phyloP scores from a whole-genome alignment of 2,888 invertebrate species.

The Megaustenia siamemsis region DNA sequence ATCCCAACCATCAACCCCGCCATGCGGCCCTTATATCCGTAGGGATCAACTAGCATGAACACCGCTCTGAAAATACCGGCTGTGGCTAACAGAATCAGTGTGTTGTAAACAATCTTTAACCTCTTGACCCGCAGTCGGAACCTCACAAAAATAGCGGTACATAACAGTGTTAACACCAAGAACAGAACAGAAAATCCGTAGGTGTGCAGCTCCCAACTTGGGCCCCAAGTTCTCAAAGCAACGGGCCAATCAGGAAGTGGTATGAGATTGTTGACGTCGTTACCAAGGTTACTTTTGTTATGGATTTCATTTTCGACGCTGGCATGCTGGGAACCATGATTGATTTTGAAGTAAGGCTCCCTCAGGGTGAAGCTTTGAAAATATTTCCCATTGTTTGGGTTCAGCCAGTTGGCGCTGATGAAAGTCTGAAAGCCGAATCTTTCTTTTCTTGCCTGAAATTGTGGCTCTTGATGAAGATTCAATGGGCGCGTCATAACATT shows the following conservation, averaged over 20 bases:
- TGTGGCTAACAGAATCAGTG: slow-evolving; percentile 83
- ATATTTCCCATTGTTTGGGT: background rate
- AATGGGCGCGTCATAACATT: slow-evolving; percentile 38
- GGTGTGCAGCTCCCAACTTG: slow-evolving; percentile 83
- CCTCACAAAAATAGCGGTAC: slow-evolving; percentile 83
- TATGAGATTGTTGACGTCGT: slow-evolving; percentile 32
- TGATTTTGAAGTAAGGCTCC: too few species aligned
- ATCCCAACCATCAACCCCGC: slow-evolving; percentile 82
- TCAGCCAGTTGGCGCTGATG: background rate
- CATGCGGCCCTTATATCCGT: slow-evolving; percentile 82
- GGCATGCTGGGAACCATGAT: background rate
- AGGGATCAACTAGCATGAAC: slow-evolving; percentile 83
- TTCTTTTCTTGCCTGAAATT: background rate
- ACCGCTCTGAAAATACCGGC: slow-evolving; percentile 82
- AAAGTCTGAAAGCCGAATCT: background rate
- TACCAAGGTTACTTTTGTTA: background rate
- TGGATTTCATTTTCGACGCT: background rate
- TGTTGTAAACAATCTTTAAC: slow-evolving; percentile 83
- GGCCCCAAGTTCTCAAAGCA: slow-evolving; percentile 78
- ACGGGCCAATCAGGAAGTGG: slow-evolving; percentile 78
- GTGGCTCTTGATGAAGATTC: background rate
- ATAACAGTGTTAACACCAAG: slow-evolving; percentile 83
- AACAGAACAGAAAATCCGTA: slow-evolving; percentile 83
- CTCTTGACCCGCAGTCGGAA: slow-evolving; percentile 81
- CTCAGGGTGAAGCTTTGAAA: background rate